Conservation (phyloP, 2,113 vertebrate species). For the Lathamus discolor region DNA sequence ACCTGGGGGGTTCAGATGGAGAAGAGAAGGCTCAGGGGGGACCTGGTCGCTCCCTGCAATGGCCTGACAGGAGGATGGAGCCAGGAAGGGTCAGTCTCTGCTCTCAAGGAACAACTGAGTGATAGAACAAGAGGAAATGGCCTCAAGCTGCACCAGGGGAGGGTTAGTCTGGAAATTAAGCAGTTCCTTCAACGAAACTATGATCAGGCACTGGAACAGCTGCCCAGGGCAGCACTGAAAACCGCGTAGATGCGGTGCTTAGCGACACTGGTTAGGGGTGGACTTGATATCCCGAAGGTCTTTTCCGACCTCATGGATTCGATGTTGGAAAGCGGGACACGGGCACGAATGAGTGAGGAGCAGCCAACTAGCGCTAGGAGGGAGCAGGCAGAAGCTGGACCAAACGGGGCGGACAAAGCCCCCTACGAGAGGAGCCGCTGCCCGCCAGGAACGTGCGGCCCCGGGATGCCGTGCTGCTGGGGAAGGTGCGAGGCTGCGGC, state of each 20-base stretch:
- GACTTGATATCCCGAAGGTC: background rate
- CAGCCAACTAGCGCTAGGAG: rapidly evolving
- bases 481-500: no score
- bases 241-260: background rate
- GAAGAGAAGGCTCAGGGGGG: no score
- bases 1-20: no score
- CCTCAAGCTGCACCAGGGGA: background rate
- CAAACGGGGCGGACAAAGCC: rapidly evolving
- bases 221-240: background rate
- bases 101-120: no score
- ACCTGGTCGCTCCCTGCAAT: background rate
- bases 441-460: background rate
- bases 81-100: background rate
- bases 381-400: rapidly evolving
- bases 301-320: background rate
- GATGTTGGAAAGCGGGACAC: rapidly evolving
- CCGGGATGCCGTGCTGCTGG: rapidly evolving
- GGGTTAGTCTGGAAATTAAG: background rate
- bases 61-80: background rate
- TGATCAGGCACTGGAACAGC: background rate
- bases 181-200: background rate
- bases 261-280: background rate
- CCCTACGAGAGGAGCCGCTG: rapidly evolving
- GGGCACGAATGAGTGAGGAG: rapidly evolving
- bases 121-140: background rate